Conservation (phyloP, 2,113 vertebrate genomes). For the Anolis sagrei region DNA sequence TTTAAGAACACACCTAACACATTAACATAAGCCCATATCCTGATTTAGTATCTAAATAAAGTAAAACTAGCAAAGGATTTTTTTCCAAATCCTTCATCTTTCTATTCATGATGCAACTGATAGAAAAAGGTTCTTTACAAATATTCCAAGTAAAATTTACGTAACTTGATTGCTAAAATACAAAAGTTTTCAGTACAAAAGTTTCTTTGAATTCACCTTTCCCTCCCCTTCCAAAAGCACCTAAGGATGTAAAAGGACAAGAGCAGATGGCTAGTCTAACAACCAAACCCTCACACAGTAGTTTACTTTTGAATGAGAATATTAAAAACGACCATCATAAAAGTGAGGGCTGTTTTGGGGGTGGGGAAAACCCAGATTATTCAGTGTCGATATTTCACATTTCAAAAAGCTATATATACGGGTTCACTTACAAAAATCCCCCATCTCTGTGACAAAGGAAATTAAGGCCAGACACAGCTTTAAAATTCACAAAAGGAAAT, state of each 20-base stretch:
- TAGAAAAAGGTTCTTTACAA: conserved; percentile 51
- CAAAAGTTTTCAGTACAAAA: conserved; percentile 71
- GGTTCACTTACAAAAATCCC: conserved; percentile 70
- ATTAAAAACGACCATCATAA: conserved; percentile 58
- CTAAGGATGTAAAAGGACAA: conserved; percentile 68
- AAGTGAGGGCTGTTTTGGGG: conserved; percentile 53
- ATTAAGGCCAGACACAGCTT: conserved; percentile 80
- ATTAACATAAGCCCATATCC: conserved; percentile 47
- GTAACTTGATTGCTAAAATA: conserved; percentile 62
- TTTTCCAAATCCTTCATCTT: conserved; percentile 59
- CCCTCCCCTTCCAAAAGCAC: conserved; percentile 69
- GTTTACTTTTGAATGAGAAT: conserved; percentile 66
- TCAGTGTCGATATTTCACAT: conserved; percentile 69
- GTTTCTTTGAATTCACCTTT: conserved; percentile 57
- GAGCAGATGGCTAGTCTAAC: conserved; percentile 63
- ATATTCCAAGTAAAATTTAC: conserved; percentile 61
- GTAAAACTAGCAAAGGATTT: conserved; percentile 58
- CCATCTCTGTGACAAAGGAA: conserved; percentile 69
- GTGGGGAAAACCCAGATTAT: conserved; percentile 57
- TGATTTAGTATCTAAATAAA: conserved; percentile 63
- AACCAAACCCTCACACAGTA: conserved; percentile 59
- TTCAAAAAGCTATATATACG: conserved; percentile 67
- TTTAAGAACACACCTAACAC: conserved; percentile 70
- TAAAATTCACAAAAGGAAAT: conserved; percentile 76
- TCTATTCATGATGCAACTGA: conserved; percentile 53